Percentiles rank a stretch among this genome's conserved stretches.
These are phyloP conservation scores for Takifugu ocellatus DNA, from an alignment of 2,797 vertebrate genomes.

Conservation along the genomic window DNA sequence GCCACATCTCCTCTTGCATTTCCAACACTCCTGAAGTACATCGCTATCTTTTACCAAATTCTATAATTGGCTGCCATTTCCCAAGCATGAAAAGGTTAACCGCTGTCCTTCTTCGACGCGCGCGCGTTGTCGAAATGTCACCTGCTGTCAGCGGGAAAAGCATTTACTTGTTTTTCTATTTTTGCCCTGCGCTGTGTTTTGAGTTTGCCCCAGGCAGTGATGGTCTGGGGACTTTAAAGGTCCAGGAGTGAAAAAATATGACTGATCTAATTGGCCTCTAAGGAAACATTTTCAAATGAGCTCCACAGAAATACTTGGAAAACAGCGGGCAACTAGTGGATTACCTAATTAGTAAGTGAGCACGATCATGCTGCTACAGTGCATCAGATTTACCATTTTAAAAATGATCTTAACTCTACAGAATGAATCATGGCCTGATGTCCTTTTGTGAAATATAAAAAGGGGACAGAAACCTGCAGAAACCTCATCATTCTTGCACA, in stretches of 20 bases:
- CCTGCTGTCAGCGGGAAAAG: slow-evolving; percentile 26
- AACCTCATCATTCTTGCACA: too few species aligned
- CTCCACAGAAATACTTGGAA: slow-evolving; percentile 24
- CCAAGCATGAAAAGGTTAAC: slow-evolving; percentile 9
- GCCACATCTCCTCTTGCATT: neutral
- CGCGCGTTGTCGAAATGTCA: slow-evolving; percentile 37
- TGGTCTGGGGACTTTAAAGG: slow-evolving; percentile 29
- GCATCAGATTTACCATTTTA: slow-evolving; percentile 7
- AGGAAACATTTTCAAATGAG: slow-evolving; percentile 42
- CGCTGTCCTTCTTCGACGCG: slow-evolving; percentile 5
- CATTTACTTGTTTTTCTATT: slow-evolving; percentile 34
- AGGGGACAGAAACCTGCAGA: too few species aligned
- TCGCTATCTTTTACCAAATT: slow-evolving; percentile 8
- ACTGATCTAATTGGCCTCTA: slow-evolving; percentile 51
- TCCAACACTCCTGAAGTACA: neutral
- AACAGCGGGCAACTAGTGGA: neutral
- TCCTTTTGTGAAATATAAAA: neutral
- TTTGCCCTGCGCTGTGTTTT: slow-evolving; percentile 7
- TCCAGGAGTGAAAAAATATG: slow-evolving; percentile 44
- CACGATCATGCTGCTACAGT: slow-evolving; percentile 15
- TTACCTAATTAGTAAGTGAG: slow-evolving; percentile 22
- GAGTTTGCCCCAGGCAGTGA: slow-evolving; percentile 14
- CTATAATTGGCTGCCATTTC: slow-evolving; percentile 4
- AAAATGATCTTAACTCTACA: neutral
- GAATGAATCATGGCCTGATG: slow-evolving; percentile 1